A percentile compares a stretch with the other conserved stretches of the same genome.
Evolutionary conservation across 2,797 vertebrate genomes (phyloP).

Genomic region (Basileuterus tristriatus): DNA sequence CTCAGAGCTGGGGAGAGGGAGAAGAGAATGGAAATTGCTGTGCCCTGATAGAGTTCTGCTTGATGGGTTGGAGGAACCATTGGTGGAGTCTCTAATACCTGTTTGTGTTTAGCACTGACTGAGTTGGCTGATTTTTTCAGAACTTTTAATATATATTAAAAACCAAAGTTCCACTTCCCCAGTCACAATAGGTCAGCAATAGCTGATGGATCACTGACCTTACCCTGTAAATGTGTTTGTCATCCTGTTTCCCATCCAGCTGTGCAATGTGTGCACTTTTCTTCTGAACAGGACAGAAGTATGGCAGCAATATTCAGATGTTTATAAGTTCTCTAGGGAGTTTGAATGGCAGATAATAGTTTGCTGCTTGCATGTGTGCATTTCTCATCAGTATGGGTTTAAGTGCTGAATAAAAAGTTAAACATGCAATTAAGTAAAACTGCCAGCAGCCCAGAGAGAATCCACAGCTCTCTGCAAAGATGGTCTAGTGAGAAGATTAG

Average conservation of each 20-base stretch:
- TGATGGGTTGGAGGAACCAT: background rate
- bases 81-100: background rate
- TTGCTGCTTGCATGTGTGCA: background rate
- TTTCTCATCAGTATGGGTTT: background rate
- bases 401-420: conserved; percentile 51
- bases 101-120: background rate
- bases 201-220: background rate
- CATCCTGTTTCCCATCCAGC: background rate
- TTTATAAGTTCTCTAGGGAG: background rate
- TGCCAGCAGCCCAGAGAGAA: conserved; percentile 23
- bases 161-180: background rate
- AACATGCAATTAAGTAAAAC: conserved; percentile 57
- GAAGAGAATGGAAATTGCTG: background rate
- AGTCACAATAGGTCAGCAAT: background rate
- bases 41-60: background rate
- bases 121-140: background rate
- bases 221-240: background rate
- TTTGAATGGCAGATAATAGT: conserved; percentile 13
- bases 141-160: background rate
- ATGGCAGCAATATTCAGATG: background rate
- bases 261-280: background rate
- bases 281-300: background rate
- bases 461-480: background rate
- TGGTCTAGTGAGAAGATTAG: conserved; percentile 34
- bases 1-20: background rate